phyloP scores from a whole-genome alignment of 2,888 invertebrate species.

The Eupithecia tripunctaria region DNA sequence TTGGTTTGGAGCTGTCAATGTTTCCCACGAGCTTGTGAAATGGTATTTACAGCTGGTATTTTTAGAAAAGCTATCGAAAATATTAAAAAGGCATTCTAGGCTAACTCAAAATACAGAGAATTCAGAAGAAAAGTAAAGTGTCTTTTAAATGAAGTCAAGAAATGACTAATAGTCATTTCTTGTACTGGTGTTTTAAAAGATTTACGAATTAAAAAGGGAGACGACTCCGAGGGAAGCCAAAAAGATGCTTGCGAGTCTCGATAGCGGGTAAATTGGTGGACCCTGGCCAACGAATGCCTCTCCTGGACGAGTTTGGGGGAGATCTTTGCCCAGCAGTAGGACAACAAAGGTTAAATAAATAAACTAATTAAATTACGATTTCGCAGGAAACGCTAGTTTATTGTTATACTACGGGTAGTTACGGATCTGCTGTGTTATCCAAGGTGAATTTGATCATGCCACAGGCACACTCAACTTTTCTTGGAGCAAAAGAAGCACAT shows the following conservation, averaged over 20 bases:
- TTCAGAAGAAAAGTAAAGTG: neutral
- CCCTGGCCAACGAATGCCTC: too few species aligned
- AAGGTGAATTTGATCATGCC: neutral
- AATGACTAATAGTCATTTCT: too few species aligned
- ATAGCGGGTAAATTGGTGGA: too few species aligned
- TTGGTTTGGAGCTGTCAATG: conserved; percentile 45
- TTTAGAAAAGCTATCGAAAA: neutral
- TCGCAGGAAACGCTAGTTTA: too few species aligned
- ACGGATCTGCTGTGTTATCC: neutral
- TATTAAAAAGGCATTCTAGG: neutral
- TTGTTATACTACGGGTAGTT: neutral
- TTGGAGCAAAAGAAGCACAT: neutral
- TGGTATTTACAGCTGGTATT: conserved; percentile 1
- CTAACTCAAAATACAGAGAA: neutral
- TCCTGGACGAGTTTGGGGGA: too few species aligned
- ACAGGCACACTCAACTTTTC: neutral
- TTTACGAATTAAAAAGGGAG: neutral
- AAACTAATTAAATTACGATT: too few species aligned
- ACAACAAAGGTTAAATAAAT: too few species aligned
- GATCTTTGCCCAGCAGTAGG: too few species aligned
- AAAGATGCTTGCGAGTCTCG: too few species aligned
- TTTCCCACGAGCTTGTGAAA: conserved; percentile 40
- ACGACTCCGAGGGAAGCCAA: too few species aligned
- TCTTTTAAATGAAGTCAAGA: too few species aligned
- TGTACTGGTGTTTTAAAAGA: neutral